Conservation (phyloP, 2,888 invertebrate genomes). For the Dryomyza anilis region DNA sequence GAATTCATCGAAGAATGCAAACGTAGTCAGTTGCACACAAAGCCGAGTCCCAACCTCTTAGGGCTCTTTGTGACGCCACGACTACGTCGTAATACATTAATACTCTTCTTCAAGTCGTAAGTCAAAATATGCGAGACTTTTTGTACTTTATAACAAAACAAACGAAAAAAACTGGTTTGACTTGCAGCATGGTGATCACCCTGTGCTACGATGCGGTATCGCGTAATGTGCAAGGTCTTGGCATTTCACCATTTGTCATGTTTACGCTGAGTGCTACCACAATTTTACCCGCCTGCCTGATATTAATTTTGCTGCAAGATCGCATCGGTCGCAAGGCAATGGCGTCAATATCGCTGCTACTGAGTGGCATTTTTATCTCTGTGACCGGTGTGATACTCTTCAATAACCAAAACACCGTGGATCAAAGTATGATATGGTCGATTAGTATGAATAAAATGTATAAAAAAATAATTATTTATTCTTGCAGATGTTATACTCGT, state of each 20-base stretch:
- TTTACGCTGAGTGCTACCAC: slow-evolving; percentile 65
- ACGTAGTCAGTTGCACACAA: slow-evolving; percentile 39
- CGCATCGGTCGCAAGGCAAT: slow-evolving; percentile 64
- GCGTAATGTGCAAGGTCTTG: slow-evolving; percentile 65
- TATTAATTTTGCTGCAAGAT: slow-evolving; percentile 59
- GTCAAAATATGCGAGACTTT: slow-evolving; percentile 45
- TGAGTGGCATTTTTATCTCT: slow-evolving; percentile 65
- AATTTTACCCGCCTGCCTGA: slow-evolving; percentile 66
- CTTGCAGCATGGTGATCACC: slow-evolving; percentile 65
- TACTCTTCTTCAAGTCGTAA: slow-evolving; percentile 68
- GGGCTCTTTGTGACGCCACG: slow-evolving; percentile 65
- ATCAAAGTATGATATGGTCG: slow-evolving; percentile 41
- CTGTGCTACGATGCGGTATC: slow-evolving; percentile 68
- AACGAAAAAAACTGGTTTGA: not conserved
- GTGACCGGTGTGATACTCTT: slow-evolving; percentile 61
- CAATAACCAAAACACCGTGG: slow-evolving; percentile 27
- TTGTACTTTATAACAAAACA: no score
- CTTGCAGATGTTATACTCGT: slow-evolving; percentile 50
- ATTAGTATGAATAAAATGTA: no score
- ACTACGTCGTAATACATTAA: slow-evolving; percentile 61
- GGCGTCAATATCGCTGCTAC: slow-evolving; percentile 64
- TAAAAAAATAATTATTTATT: not conserved
- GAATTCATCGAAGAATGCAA: slow-evolving; percentile 52
- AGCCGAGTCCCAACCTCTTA: slow-evolving; percentile 56
- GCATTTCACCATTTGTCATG: slow-evolving; percentile 65